Evolutionary conservation across 2,888 invertebrate species (phyloP).

Genomic region (Cephus runcator): DNA sequence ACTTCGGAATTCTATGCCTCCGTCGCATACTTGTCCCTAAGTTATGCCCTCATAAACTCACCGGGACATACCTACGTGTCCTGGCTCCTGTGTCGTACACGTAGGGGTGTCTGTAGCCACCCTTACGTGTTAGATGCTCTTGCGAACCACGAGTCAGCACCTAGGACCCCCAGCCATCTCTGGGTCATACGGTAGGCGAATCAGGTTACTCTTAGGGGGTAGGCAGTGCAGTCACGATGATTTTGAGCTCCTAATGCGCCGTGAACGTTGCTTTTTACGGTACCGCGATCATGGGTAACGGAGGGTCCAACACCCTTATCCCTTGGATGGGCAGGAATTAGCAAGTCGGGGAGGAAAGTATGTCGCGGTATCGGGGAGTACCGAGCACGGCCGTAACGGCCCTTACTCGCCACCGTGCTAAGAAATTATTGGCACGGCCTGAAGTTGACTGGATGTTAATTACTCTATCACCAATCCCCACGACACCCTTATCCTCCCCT

Average conservation of each 20-base stretch:
- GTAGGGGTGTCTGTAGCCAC: background rate
- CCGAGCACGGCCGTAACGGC: background rate
- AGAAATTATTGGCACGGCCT: constrained; percentile 51
- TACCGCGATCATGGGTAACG: background rate
- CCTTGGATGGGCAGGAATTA: background rate
- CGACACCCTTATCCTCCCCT: background rate
- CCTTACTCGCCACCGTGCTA: constrained; percentile 18
- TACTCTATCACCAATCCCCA: constrained; percentile 44
- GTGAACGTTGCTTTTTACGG: background rate
- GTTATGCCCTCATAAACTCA: constrained; percentile 57
- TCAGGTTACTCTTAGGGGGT: too few species aligned
- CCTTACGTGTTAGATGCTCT: background rate
- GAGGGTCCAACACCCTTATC: background rate
- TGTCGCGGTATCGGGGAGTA: background rate
- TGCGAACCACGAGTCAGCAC: background rate
- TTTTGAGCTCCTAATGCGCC: too few species aligned
- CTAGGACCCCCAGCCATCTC: background rate
- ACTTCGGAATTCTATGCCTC: constrained; percentile 35
- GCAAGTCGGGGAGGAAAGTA: background rate
- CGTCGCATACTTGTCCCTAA: constrained; percentile 54
- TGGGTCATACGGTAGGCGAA: background rate
- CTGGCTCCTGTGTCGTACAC: constrained; percentile 2
- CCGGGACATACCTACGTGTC: constrained; percentile 43
- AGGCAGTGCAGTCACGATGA: too few species aligned
- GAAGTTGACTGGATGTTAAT: constrained; percentile 55